Evolutionary conservation across 1,140 invertebrate species (phyloP), one percentile per base, ranked within the genome.

Genomic region (Drosophila persimilis): DNA sequence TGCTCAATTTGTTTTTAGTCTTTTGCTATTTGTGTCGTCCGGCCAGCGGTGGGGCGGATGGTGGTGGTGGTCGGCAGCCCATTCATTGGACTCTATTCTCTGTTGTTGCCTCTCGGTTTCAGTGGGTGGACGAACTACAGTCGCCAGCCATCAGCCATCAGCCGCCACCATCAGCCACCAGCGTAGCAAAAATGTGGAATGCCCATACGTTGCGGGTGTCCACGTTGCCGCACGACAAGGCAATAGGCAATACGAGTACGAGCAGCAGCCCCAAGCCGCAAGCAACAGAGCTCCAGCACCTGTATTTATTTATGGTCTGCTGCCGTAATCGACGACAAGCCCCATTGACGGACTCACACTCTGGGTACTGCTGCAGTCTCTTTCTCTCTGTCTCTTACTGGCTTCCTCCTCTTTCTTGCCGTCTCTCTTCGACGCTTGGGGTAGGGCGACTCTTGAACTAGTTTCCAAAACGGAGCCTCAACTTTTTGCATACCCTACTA

Each of bases 251-350:
- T 39, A 39, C 35, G 35, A 39, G 35, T 39, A 39, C 31, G 0
- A 35, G 31, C 3, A 35, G 9, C 35, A 39, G 35, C 56, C 57
- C 64, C 55, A 7, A 35, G 31, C 31, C 31, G 11, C 31, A 35
- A 35, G 31, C 9, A 11, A 39, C 35, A 11, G 35, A 39, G 35
- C 35, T 39, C 53, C 24, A 72, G 65, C 80, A 73, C 66, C 66
- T 81, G 73, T 85, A 80, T 86, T 85, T 85, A 86, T 86, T 86
- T 85, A 86, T 86, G 81, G 81, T 77, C 51, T 65, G 80, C 77
- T 85, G 83, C 80, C 81, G 77, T 85, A 85, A 86, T 85, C 80
- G 67, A 75, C 67, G 70, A 77, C 67, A 56, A 54, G 62, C 64
- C 61, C 45, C 56, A 48, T 11, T 58, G 54, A 59, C 55, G 20